phyloP scores from a whole-genome alignment of 92 coral and sea anemone species.

The Epizoanthus illoricatus region DNA sequence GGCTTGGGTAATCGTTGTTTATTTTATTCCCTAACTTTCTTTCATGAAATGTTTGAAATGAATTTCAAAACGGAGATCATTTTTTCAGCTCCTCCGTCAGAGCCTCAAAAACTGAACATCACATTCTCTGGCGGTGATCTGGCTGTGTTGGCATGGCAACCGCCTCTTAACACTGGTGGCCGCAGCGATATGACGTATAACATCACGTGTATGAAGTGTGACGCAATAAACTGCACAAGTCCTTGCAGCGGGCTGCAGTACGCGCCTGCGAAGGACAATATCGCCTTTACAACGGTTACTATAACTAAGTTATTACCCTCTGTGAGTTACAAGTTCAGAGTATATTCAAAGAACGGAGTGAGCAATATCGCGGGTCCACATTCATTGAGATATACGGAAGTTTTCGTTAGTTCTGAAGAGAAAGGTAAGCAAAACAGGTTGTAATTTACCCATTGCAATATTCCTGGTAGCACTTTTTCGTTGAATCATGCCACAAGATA shows the following conservation, averaged over 20 bases:
- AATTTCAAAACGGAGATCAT: background rate
- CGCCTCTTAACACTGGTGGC: conserved; percentile 49
- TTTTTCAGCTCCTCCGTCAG: conserved; percentile 11
- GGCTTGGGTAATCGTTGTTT: no score
- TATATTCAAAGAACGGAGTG: conserved; percentile 26
- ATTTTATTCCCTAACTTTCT: no score
- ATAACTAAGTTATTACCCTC: background rate
- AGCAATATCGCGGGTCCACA: conserved; percentile 15
- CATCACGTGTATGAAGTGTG: conserved; percentile 29
- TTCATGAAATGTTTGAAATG: no score
- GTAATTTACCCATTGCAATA: background rate
- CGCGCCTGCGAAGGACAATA: conserved; percentile 1
- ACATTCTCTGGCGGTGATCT: conserved; percentile 7
- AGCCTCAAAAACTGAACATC: background rate
- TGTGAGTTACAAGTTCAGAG: conserved; percentile 19
- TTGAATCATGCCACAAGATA: background rate
- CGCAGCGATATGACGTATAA: conserved; percentile 47
- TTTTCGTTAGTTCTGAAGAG: background rate
- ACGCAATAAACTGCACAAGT: background rate
- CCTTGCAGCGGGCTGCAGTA: background rate
- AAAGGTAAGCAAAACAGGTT: background rate
- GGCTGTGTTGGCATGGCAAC: conserved; percentile 49
- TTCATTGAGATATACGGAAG: background rate
- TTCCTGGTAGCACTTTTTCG: background rate
- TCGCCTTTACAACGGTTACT: background rate